Evolutionary conservation across 2,797 vertebrate genomes (phyloP), one percentile per base, ranked within the genome.

Genomic region (Sebastolobus altivelis): DNA sequence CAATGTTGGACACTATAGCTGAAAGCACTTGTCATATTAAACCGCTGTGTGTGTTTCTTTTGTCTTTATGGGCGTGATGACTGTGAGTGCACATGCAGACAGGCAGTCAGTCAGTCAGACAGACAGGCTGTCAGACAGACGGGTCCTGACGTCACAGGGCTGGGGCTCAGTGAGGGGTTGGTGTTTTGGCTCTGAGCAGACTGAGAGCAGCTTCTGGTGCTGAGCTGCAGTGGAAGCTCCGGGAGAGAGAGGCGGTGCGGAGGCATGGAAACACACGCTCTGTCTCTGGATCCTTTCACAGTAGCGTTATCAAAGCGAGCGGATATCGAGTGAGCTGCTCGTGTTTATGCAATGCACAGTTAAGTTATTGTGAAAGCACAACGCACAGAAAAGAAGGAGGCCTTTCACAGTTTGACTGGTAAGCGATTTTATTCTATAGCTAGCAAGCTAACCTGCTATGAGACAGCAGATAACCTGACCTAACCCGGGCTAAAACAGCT

Each of bases 401-500:
- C 88, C 84, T 72, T 70, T 80, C 78, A 83, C 87, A 62, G 63
- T 73, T 49, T 77, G 25, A 18, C 72, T 78, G 90, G 91, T 93
- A 65, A 91, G 90, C 70, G 40, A 69, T 61, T 79, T 77, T 84
- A 58, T 70, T 67, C 37, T 80, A 72, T 1, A 77, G 85, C 87
- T 81, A 81, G 66, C 73, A 35, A 4, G 88, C 90, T 91, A 92
- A 71, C 72, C 80, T 67, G 70, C 87, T 90, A 82, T 91, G 86
- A 89, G 78, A 83, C 87, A 85, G 85, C 88, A 87, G 77, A 84
- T 86, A 88, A 78, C 22, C 12, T 65, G 38, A 59, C 14, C 56
- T 77, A 75, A 49, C 58, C 14, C 46, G 54, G 35, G 77, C 25
- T 27, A 11, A 20, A 85, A 74, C 13, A 46, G 54, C 65, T 29